Conservation (phyloP, 2,797 vertebrate genomes). For the Petrocephalus sullivani region DNA sequence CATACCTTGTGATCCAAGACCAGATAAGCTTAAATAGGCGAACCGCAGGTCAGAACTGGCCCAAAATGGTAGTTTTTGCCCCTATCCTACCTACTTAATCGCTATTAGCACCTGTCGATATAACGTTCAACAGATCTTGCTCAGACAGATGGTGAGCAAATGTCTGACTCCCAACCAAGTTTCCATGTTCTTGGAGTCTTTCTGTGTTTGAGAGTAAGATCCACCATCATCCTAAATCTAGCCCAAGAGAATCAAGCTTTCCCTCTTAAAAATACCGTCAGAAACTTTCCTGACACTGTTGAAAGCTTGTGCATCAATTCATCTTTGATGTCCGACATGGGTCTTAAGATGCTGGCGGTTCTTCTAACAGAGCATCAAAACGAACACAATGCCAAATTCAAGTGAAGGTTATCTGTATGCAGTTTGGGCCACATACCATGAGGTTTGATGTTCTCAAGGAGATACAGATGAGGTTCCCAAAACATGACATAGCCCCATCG, state of each 20-base stretch:
- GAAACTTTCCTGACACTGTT: not conserved
- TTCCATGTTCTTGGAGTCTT: not conserved
- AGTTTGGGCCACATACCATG: not conserved
- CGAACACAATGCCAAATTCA: not conserved
- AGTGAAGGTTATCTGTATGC: not conserved
- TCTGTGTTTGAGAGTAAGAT: not conserved
- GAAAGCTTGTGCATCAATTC: not conserved
- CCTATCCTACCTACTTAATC: slow-evolving; percentile 26
- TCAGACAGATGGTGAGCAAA: not conserved
- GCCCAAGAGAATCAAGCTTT: not conserved
- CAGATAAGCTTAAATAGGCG: slow-evolving; percentile 47
- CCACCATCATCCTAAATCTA: not conserved
- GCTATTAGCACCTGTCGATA: slow-evolving; percentile 54
- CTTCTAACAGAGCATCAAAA: not conserved
- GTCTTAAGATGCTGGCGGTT: not conserved
- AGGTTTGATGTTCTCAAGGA: not conserved
- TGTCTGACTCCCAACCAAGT: not conserved
- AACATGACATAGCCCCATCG: not conserved
- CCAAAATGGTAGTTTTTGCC: slow-evolving; percentile 50
- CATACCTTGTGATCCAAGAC: slow-evolving; percentile 41
- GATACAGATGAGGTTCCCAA: not conserved
- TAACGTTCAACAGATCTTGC: not conserved
- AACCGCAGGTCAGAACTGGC: slow-evolving; percentile 56
- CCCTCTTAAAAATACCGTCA: not conserved
- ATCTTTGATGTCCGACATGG: not conserved